Evolutionary conservation across 2,888 invertebrate species (phyloP).

Genomic region (Coelinius sp.): DNA sequence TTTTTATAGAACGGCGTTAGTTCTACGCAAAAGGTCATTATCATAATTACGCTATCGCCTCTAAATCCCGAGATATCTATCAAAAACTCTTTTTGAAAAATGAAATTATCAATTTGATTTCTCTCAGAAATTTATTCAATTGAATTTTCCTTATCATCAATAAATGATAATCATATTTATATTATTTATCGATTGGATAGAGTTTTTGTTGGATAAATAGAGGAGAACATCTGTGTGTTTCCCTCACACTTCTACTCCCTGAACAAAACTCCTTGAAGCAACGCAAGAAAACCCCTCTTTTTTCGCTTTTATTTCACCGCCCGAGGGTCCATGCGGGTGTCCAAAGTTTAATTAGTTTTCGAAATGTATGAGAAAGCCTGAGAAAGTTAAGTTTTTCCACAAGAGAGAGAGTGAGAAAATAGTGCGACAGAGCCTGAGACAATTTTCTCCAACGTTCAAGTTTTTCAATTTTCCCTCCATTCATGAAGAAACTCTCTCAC

Average conservation of each 20-base stretch:
- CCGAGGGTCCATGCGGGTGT: constrained; percentile 50
- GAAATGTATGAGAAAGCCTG: constrained; percentile 55
- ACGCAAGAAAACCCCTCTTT: not conserved
- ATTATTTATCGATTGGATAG: too few species aligned
- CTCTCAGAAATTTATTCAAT: too few species aligned
- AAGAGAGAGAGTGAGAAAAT: constrained; percentile 47
- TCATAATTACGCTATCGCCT: too few species aligned
- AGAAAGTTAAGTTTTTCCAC: constrained; percentile 57
- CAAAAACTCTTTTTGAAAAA: too few species aligned
- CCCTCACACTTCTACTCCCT: not conserved
- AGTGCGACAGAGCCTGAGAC: constrained; percentile 49
- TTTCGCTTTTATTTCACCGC: constrained; percentile 4
- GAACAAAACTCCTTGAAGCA: not conserved
- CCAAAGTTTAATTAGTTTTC: constrained; percentile 71
- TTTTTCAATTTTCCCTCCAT: constrained; percentile 68
- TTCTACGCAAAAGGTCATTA: too few species aligned
- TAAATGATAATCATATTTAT: not conserved
- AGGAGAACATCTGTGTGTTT: not conserved
- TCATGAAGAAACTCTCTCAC: constrained; percentile 12
- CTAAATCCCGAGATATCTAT: too few species aligned
- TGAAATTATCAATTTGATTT: too few species aligned
- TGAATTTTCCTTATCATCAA: too few species aligned
- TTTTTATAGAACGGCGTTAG: too few species aligned
- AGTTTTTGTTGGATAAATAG: not conserved
- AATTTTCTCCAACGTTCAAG: constrained; percentile 64